Base-by-base conservation (phyloP, 2,797 vertebrate species). In the Clamator glandarius region DNA sequence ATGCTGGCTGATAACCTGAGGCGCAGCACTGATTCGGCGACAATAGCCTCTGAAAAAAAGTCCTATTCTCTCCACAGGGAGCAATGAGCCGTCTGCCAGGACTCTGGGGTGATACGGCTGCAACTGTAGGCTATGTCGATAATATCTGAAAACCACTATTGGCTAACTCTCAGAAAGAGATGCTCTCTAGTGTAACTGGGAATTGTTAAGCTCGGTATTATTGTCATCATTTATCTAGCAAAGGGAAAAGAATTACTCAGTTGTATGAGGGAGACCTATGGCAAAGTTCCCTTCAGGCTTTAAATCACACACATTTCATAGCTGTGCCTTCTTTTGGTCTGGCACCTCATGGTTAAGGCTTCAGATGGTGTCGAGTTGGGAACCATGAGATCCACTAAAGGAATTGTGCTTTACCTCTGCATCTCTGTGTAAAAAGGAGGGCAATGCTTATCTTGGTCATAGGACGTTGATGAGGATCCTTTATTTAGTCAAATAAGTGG, bases 1-100 rank as follows among this genome's bases (percentile, higher is more conserved):
- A 54, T 85, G 58, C 51, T 63, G 87, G 58, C 77, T 92, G 93
- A 85, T 92, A 87, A 90, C 78, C 72, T 4, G 59, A 87, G 75
- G 77, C 26, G 2, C 39, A 31, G 4, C 19, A 21, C 35, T 31
- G 77, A 88, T 28, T 67, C 0, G 3, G 79, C 19, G 83, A 73
- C 78, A 76, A 26, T 44, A 57, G 70, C 6, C 36, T 85, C 28
- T 25, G 31, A 74, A 11, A 82, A 82, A 64, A 64, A 92, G 64
- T 33, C 75, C 83, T 72, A 2, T 64, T 75, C 15, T 64, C 79
- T 79, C 74, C 52, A 16, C n/a, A 10, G 54, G 75, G 74, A 93
- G 76, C 90, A 84, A 5, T 5, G 77, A 94, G 8, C 41, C 0
- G 5, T 19, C 69, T 88, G 83, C 76, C 89, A 90, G 76, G 91